Percentiles rank a stretch among this genome's conserved stretches.
Conservation (phyloP, 2,797 vertebrate genomes). For the Sebastes nivosus region DNA sequence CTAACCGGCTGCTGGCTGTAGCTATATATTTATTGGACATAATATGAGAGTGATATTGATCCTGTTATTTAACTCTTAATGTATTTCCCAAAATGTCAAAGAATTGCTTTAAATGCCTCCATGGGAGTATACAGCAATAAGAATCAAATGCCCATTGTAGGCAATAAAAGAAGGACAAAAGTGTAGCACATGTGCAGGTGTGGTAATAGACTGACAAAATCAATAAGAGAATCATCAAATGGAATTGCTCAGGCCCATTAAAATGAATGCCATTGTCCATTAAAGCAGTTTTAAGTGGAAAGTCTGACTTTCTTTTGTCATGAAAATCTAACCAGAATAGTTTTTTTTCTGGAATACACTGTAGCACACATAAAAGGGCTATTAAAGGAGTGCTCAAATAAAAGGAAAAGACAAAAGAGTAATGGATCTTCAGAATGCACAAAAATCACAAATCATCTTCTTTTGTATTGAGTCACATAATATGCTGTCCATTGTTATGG, state of each 20-base stretch:
- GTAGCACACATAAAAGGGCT: neutral
- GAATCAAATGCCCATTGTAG: neutral
- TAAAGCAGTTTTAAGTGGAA: neutral
- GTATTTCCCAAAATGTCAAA: neutral
- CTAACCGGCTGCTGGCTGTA: neutral
- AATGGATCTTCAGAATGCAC: neutral
- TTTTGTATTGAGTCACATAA: constrained; percentile 16
- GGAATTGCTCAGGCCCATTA: neutral
- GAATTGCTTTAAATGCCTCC: neutral
- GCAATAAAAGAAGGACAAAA: constrained; percentile 6
- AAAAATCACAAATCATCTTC: constrained; percentile 5
- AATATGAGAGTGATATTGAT: neutral
- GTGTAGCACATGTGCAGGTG: neutral
- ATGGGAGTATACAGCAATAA: neutral
- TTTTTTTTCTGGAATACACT: neutral
- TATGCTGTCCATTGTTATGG: constrained; percentile 10
- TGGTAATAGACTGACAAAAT: neutral
- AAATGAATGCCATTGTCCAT: neutral
- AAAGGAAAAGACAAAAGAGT: constrained; percentile 8
- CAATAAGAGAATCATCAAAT: constrained; percentile 14
- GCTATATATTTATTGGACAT: neutral
- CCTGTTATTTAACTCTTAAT: neutral
- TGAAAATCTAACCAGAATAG: neutral
- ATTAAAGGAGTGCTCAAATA: neutral
- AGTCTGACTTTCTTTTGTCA: neutral